These are phyloP conservation scores for Aeoliscus strigatus DNA, from an alignment of 2,797 vertebrate species.

Conservation along the genomic window DNA sequence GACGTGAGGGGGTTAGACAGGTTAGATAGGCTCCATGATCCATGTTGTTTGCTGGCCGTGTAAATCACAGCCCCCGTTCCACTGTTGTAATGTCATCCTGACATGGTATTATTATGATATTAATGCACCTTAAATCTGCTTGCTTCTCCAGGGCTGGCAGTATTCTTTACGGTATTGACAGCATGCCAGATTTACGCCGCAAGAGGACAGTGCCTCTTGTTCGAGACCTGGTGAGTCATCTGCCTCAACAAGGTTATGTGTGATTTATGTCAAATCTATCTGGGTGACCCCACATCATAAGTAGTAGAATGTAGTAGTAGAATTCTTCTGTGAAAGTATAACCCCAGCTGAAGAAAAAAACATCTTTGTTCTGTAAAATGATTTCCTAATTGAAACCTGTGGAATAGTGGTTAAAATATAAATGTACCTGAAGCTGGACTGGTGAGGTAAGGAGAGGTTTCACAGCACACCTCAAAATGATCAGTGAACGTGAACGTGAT, in stretches of 20 bases:
- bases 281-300: constrained; percentile 43
- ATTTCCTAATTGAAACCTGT: no score
- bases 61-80: constrained; percentile 71
- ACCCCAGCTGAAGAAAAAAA: constrained; percentile 18
- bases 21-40: constrained; percentile 55
- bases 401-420: no score
- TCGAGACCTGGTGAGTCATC: constrained; percentile 91
- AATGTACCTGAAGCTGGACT: no score
- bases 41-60: constrained; percentile 46
- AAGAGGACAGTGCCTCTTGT: constrained; percentile 96
- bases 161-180: constrained; percentile 96
- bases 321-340: constrained; percentile 43
- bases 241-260: constrained; percentile 68
- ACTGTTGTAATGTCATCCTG: constrained; percentile 62
- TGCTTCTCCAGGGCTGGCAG: constrained; percentile 80
- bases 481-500: no score
- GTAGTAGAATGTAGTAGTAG: constrained; percentile 32
- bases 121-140: constrained; percentile 81
- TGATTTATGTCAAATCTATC: constrained; percentile 59
- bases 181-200: constrained; percentile 97
- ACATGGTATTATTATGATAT: constrained; percentile 78
- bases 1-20: constrained; percentile 36
- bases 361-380: no score
- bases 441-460: no score
- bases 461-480: no score